Evolutionary conservation across 1,140 invertebrate genomes (phyloP).

Genomic region (Ceratosolen fusciceps): DNA sequence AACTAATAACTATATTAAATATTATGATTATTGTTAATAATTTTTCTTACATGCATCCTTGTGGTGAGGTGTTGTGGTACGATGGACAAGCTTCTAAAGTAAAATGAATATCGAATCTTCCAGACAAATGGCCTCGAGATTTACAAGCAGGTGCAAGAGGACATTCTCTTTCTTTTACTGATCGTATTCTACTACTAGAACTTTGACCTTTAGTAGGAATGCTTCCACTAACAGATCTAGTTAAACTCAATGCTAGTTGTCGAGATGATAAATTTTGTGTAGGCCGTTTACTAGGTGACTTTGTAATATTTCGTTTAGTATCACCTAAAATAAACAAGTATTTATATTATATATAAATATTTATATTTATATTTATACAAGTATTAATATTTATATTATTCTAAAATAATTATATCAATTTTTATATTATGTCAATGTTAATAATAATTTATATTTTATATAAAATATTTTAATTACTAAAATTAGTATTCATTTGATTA

Average conservation of each 20-base stretch:
- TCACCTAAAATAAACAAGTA: constrained; percentile 56
- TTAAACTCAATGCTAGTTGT: constrained; percentile 53
- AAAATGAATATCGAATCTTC: constrained; percentile 86
- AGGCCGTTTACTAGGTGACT: constrained; percentile 77
- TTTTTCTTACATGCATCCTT: constrained; percentile 84
- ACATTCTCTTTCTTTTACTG: constrained; percentile 81
- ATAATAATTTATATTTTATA: neutral
- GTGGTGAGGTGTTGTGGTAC: constrained; percentile 89
- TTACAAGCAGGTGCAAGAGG: constrained; percentile 88
- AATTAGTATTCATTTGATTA: constrained; percentile 48
- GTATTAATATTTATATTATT: no score
- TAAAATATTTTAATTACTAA: neutral
- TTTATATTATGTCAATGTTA: neutral
- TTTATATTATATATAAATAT: neutral
- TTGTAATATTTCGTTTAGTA: constrained; percentile 72
- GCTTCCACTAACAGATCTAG: constrained; percentile 58
- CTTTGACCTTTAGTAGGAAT: constrained; percentile 59
- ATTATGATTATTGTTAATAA: neutral
- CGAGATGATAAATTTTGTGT: constrained; percentile 59
- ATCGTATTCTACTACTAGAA: constrained; percentile 62
- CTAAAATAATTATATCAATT: neutral
- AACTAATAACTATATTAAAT: constrained; percentile 16
- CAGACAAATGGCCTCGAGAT: constrained; percentile 91
- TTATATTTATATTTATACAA: neutral
- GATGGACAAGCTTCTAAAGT: constrained; percentile 89